These are phyloP conservation scores for Omphaloscelis lunosa DNA, from an alignment of 2,888 invertebrate species.

Conservation along the genomic window DNA sequence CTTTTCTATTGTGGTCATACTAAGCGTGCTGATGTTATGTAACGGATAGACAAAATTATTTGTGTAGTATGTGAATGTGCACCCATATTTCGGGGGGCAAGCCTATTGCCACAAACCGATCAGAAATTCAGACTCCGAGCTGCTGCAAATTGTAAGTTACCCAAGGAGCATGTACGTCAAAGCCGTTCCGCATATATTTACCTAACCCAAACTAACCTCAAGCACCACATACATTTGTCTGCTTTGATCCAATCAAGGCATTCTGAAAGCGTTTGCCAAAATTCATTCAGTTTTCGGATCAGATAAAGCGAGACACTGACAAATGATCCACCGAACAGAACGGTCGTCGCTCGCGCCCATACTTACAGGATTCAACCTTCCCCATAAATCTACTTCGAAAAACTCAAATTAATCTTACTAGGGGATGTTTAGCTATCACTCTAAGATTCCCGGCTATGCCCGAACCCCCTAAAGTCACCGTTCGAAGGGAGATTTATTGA, in stretches of 20 bases:
- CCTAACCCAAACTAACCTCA: conserved; percentile 18
- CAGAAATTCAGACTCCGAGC: background rate
- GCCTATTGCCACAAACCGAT: too few relatives aligned
- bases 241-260: conserved; percentile 57
- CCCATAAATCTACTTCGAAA: conserved; percentile 84
- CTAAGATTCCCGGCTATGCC: conserved; percentile 54
- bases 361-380: conserved; percentile 78
- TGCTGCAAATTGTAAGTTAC: background rate
- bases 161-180: conserved; percentile 3
- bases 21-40: too few relatives aligned
- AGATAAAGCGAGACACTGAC: conserved; percentile 83
- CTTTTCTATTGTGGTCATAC: too few relatives aligned
- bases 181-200: background rate
- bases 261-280: conserved; percentile 70
- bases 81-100: background rate
- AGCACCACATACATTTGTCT: conserved; percentile 60
- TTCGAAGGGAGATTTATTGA: conserved; percentile 62
- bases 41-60: too few relatives aligned
- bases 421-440: conserved; percentile 73
- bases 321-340: conserved; percentile 81
- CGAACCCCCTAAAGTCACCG: conserved; percentile 49
- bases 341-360: conserved; percentile 75
- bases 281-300: conserved; percentile 82
- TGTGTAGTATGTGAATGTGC: background rate
- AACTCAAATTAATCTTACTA: conserved; percentile 85